phyloP scores from a whole-genome alignment of 2,797 vertebrate genomes.

The Anableps anableps region DNA sequence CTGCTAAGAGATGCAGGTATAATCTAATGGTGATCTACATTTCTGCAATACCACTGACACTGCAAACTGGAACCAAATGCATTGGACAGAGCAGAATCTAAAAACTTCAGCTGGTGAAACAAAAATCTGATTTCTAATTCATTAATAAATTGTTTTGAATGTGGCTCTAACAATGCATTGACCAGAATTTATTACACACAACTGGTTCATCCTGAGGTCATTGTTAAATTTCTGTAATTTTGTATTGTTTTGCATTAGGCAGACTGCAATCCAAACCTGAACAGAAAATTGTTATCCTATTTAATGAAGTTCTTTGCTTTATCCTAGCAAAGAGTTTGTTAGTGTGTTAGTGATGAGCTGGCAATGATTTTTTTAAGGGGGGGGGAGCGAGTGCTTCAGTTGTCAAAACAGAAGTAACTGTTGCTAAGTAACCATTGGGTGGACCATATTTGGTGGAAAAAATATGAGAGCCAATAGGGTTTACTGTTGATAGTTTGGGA shows the following conservation, averaged over 20 bases:
- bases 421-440: background rate
- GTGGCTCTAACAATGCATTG: too few relatives aligned
- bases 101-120: background rate
- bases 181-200: too few relatives aligned
- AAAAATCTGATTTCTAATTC: background rate
- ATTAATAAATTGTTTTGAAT: background rate
- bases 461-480: background rate
- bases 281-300: background rate
- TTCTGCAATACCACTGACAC: background rate
- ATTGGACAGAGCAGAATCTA: background rate
- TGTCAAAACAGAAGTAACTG: background rate
- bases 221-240: too few relatives aligned
- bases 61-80: background rate
- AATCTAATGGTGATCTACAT: background rate
- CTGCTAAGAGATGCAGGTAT: background rate
- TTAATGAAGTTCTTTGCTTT: background rate
- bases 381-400: background rate
- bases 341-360: background rate
- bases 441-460: background rate
- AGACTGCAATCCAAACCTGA: background rate
- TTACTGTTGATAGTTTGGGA: constrained; percentile 23
- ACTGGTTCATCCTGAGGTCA: too few relatives aligned
- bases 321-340: background rate
- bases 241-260: background rate
- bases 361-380: background rate